phyloP scores from a whole-genome alignment of 2,113 vertebrate species.

The Apeltes quadracus region DNA sequence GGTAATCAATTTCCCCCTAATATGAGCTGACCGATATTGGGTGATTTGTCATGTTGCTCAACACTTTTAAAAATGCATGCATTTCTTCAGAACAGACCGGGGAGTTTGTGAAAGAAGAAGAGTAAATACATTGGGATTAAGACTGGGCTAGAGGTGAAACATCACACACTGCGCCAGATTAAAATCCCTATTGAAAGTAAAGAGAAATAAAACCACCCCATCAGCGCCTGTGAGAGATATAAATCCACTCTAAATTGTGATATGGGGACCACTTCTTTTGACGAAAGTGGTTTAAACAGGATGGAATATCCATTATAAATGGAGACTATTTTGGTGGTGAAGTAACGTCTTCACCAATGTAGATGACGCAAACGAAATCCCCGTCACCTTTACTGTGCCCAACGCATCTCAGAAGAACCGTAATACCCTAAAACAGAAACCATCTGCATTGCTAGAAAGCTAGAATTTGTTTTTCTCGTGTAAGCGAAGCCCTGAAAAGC shows the following conservation, averaged over 20 bases:
- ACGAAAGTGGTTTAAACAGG: constrained; percentile 1
- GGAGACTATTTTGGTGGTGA: constrained; percentile 5
- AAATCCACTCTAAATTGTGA: not conserved
- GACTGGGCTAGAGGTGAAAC: not conserved
- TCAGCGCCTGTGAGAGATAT: not conserved
- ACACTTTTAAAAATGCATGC: not conserved
- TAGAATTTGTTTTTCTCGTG: constrained; percentile 1
- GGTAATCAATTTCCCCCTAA: constrained; percentile 3
- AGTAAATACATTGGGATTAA: not conserved
- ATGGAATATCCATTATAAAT: constrained; percentile 13
- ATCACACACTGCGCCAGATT: not conserved
- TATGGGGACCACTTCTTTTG: constrained; percentile 3
- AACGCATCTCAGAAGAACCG: not conserved
- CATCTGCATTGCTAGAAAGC: not conserved
- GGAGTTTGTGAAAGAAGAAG: not conserved
- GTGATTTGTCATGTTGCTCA: not conserved
- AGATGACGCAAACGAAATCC: constrained; percentile 17
- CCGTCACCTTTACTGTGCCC: not conserved
- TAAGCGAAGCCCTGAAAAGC: constrained; percentile 1
- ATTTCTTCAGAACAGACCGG: constrained; percentile 2
- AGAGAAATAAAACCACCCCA: not conserved
- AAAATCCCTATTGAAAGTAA: not conserved
- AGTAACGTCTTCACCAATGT: constrained; percentile 30
- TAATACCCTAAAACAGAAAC: constrained; percentile 4
- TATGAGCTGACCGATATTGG: not conserved